phyloP scores from a whole-genome alignment of 2,888 invertebrate genomes.

The Dasysyrphus albostriatus region DNA sequence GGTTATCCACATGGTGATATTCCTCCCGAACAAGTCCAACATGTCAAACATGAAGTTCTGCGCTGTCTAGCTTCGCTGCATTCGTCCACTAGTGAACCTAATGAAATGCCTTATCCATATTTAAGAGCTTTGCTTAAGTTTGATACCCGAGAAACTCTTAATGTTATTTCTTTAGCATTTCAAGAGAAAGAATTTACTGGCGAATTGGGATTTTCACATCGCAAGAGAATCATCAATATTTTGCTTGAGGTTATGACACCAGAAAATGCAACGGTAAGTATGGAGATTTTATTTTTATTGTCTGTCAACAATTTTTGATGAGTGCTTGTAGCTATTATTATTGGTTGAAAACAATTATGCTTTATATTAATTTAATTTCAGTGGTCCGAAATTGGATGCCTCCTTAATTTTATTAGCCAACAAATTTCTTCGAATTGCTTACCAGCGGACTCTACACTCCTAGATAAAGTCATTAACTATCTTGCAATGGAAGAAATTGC shows the following conservation, averaged over 20 bases:
- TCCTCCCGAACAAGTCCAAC: conserved; percentile 86
- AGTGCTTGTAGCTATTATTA: too few species aligned
- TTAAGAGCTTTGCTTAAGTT: conserved; percentile 90
- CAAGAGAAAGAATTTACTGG: conserved; percentile 91
- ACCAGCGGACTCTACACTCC: conserved; percentile 84
- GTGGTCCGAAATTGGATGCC: conserved; percentile 85
- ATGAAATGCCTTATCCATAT: conserved; percentile 89
- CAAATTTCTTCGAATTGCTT: conserved; percentile 85
- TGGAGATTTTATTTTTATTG: neutral
- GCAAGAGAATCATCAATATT: conserved; percentile 91
- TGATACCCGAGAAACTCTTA: conserved; percentile 93
- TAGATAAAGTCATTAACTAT: conserved; percentile 87
- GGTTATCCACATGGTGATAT: conserved; percentile 92
- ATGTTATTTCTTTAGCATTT: conserved; percentile 93
- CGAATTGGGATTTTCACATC: conserved; percentile 88
- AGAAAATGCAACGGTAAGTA: conserved; percentile 87
- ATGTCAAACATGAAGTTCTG: conserved; percentile 90
- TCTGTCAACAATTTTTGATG: too few species aligned
- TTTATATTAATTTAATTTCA: conserved; percentile 70
- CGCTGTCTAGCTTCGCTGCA: conserved; percentile 89
- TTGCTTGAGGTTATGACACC: conserved; percentile 89
- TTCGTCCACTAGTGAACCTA: conserved; percentile 86
- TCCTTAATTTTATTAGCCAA: conserved; percentile 88
- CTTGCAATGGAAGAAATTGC: conserved; percentile 84
- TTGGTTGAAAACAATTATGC: neutral